phyloP scores from a whole-genome alignment of 2,113 vertebrate genomes.

The Neotoma lepida region DNA sequence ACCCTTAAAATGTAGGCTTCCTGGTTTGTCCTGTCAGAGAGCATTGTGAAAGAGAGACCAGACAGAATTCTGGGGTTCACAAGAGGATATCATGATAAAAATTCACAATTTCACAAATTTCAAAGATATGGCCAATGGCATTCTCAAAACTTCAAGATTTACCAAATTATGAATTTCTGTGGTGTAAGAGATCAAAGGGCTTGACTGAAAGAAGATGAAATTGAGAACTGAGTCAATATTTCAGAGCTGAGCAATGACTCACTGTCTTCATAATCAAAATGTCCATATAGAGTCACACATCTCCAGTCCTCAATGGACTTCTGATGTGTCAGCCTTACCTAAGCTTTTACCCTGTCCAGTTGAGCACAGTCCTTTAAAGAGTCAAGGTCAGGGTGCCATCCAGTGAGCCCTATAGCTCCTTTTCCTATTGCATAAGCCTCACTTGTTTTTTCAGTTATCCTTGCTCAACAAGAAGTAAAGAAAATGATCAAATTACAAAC shows the following conservation, averaged over 20 bases:
- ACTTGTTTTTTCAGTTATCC: background rate
- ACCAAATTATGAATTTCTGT: background rate
- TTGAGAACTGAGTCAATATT: background rate
- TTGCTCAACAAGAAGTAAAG: background rate
- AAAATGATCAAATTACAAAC: background rate
- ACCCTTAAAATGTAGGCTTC: background rate
- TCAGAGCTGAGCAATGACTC: background rate
- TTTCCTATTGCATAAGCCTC: background rate
- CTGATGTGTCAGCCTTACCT: background rate
- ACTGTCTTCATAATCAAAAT: background rate
- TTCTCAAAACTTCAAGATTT: background rate
- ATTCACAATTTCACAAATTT: background rate
- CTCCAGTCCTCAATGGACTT: background rate
- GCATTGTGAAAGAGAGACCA: background rate
- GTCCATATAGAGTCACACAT: background rate
- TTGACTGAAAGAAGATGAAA: background rate
- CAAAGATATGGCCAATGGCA: background rate
- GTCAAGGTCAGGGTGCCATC: background rate
- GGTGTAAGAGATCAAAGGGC: background rate
- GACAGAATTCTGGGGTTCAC: background rate
- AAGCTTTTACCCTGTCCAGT: background rate
- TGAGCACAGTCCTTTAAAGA: background rate
- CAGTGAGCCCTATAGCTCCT: background rate
- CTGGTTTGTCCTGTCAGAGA: background rate
- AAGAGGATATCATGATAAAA: background rate